These are phyloP conservation scores for Apomyelois bistriatella DNA, from an alignment of 2,888 invertebrate genomes.

Conservation along the genomic window DNA sequence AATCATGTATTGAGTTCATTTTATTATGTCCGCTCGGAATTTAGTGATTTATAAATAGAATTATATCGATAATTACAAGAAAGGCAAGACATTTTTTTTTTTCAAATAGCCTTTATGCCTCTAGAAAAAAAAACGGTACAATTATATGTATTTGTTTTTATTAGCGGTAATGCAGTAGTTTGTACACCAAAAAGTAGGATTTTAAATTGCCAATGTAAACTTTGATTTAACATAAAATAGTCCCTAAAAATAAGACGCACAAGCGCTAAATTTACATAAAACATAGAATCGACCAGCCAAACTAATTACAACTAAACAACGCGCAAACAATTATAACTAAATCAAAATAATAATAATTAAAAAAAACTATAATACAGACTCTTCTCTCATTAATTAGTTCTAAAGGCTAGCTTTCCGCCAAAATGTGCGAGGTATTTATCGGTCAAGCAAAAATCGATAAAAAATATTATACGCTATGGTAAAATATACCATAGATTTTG, in stretches of 20 bases:
- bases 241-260: conserved; percentile 4
- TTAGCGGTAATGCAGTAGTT: too few species aligned
- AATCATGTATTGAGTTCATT: too few species aligned
- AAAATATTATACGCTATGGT: neutral
- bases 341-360: conserved; percentile 46
- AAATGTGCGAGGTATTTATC: neutral
- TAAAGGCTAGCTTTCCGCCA: neutral
- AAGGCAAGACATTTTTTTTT: too few species aligned
- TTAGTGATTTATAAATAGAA: too few species aligned
- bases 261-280: conserved; percentile 23
- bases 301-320: conserved; percentile 55
- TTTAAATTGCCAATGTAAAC: too few species aligned
- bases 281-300: conserved; percentile 25
- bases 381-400: conserved; percentile 31
- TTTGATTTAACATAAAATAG: conserved; percentile 1
- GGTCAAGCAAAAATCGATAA: neutral
- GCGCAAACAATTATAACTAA: conserved; percentile 53
- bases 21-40: too few species aligned
- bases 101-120: too few species aligned
- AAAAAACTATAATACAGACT: conserved; percentile 64
- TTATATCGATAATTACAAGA: too few species aligned
- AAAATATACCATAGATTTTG: too few species aligned
- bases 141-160: too few species aligned
- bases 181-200: too few species aligned
- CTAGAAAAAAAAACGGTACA: too few species aligned